Percentiles rank a stretch among this genome's conserved stretches.
phyloP scores from a whole-genome alignment of 2,888 invertebrate species.

The Drosophila picticornis region DNA sequence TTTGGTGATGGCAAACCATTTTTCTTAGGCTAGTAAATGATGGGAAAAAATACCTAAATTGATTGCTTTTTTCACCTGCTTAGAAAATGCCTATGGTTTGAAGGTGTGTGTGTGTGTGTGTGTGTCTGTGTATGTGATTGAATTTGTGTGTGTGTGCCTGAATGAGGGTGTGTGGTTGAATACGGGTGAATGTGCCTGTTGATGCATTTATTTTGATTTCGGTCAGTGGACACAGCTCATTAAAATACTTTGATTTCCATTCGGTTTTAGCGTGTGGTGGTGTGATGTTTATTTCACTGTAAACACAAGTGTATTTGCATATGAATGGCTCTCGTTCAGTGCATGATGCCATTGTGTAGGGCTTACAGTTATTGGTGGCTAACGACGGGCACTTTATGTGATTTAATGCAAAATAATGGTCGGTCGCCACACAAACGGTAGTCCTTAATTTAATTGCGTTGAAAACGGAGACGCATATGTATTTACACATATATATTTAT shows the following conservation, averaged over 20 bases:
- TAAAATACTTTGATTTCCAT: slow-evolving; percentile 17
- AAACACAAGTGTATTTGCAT: slow-evolving; percentile 11
- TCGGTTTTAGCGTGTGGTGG: neutral
- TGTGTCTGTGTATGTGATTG: neutral
- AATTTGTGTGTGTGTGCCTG: neutral
- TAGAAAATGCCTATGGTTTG: neutral
- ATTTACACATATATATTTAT: too few species aligned
- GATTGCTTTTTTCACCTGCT: neutral
- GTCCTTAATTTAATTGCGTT: slow-evolving; percentile 27
- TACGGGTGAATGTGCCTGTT: neutral
- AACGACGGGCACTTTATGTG: slow-evolving; percentile 24
- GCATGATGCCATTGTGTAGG: neutral
- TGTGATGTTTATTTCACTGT: slow-evolving; percentile 1
- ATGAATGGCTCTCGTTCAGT: slow-evolving; percentile 3
- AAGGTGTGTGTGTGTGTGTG: neutral
- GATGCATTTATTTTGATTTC: slow-evolving; percentile 16
- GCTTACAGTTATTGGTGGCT: slow-evolving; percentile 16
- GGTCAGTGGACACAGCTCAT: slow-evolving; percentile 14
- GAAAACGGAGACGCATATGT: neutral
- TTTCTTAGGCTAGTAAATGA: neutral
- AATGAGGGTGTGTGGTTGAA: neutral
- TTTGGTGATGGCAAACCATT: neutral
- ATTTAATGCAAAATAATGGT: slow-evolving; percentile 59
- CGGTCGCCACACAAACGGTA: slow-evolving; percentile 19
- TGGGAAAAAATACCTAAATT: neutral